These are phyloP conservation scores for Acipenser transmontanus DNA, from an alignment of 2,797 vertebrate species.

Conservation along the genomic window DNA sequence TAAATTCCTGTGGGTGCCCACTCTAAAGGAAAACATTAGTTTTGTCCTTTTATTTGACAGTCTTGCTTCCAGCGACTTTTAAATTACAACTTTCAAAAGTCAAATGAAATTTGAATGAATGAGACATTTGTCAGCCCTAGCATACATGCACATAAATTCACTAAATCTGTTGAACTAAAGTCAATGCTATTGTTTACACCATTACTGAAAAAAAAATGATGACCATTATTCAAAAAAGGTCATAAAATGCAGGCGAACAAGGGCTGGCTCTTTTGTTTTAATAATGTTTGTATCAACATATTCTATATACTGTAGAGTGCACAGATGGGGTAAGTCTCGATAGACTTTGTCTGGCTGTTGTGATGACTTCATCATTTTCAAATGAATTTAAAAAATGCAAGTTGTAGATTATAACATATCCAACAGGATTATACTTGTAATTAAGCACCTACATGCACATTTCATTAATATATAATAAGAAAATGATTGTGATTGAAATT, in stretches of 20 bases:
- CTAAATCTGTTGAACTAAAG: no score
- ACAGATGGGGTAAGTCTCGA: not conserved
- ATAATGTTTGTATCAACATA: not conserved
- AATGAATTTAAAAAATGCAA: not conserved
- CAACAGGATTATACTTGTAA: no score
- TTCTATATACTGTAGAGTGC: no score
- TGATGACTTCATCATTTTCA: not conserved
- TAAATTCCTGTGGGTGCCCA: constrained; percentile 8
- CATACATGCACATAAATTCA: no score
- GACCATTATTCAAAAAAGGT: no score
- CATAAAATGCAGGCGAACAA: not conserved
- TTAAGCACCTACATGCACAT: no score
- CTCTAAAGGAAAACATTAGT: constrained; percentile 11
- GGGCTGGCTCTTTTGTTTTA: not conserved
- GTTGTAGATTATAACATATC: no score
- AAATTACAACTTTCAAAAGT: constrained; percentile 11
- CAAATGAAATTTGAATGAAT: constrained; percentile 5
- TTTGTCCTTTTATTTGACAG: constrained; percentile 15
- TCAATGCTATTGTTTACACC: no score
- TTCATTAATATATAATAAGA: no score
- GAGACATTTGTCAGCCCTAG: not conserved
- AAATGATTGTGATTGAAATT: no score
- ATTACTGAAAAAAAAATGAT: no score
- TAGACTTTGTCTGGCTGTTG: not conserved
- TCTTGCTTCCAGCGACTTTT: constrained; percentile 12